A percentile compares a stretch with the other conserved stretches of the same genome.
Conservation (phyloP, 2,113 vertebrate genomes). For the Sprattus sprattus region DNA sequence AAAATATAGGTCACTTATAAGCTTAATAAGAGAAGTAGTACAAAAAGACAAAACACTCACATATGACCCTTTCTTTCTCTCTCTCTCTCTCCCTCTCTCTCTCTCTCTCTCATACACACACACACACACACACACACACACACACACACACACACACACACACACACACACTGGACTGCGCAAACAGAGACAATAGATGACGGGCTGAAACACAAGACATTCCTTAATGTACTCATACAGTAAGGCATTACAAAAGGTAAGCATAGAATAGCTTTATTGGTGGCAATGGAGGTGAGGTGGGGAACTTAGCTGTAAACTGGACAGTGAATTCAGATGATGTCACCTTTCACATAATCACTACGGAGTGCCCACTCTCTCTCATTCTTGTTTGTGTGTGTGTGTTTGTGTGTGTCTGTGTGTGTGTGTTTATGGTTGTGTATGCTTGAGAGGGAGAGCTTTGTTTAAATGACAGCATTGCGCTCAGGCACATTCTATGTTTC, state of each 20-base stretch:
- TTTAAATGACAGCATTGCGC: slow-evolving; percentile 31
- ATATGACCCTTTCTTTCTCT: neutral
- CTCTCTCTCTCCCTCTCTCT: slow-evolving; percentile 16
- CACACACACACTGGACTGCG: neutral
- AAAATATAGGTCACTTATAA: neutral
- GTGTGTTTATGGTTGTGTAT: slow-evolving; percentile 19
- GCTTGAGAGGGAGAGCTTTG: slow-evolving; percentile 23
- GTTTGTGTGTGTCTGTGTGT: slow-evolving; percentile 1
- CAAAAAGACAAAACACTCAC: neutral
- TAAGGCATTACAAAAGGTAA: neutral
- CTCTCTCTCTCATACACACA: neutral
- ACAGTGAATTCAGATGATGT: slow-evolving; percentile 37
- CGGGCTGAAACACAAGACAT: neutral
- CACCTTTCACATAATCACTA: slow-evolving; percentile 35
- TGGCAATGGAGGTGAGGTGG: slow-evolving; percentile 26
- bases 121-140: neutral
- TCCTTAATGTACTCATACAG: neutral
- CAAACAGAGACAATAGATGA: neutral
- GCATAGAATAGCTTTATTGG: neutral
- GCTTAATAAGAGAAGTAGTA: neutral
- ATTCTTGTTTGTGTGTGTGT: neutral
- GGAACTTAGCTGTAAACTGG: slow-evolving; percentile 38
- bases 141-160: slow-evolving; percentile 1
- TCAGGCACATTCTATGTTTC: slow-evolving; percentile 41
- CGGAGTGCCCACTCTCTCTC: too few species aligned